Evolutionary conservation across 2,888 invertebrate species (phyloP).

Genomic region (Drosophila flavopinicola): DNA sequence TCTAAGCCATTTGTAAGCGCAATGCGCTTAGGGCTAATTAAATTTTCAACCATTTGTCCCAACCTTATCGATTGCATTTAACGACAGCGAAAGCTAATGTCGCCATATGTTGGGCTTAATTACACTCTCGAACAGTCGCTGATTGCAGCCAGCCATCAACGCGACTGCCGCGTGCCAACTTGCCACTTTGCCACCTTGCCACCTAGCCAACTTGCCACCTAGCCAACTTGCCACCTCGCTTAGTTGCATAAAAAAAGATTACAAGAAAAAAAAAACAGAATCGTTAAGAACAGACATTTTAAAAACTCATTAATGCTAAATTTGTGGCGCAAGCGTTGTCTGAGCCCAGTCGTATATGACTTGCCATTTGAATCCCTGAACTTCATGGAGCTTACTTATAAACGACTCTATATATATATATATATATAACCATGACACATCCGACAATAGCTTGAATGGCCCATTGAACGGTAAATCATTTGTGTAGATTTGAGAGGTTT

Average conservation of each 20-base stretch:
- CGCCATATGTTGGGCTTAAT: slow-evolving; percentile 51
- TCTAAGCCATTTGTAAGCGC: no score
- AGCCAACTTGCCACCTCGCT: slow-evolving; percentile 17
- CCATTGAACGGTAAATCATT: slow-evolving; percentile 24
- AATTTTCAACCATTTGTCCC: slow-evolving; percentile 59
- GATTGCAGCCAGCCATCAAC: slow-evolving; percentile 35
- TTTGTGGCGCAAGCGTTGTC: slow-evolving; percentile 33
- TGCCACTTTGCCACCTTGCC: no score
- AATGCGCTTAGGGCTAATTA: slow-evolving; percentile 67
- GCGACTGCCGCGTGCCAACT: slow-evolving; percentile 20
- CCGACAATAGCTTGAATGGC: slow-evolving; percentile 18
- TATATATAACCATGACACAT: slow-evolving; percentile 38
- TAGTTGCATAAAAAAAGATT: slow-evolving; percentile 13
- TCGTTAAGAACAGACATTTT: slow-evolving; percentile 43
- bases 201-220: no score
- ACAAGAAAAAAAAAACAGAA: no score
- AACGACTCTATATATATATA: neutral
- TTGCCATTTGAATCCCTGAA: slow-evolving; percentile 45
- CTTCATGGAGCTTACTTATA: slow-evolving; percentile 21
- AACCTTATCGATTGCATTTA: slow-evolving; percentile 59
- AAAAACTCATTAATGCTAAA: slow-evolving; percentile 59
- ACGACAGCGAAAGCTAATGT: slow-evolving; percentile 56
- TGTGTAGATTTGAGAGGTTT: slow-evolving; percentile 11
- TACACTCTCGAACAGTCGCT: slow-evolving; percentile 29
- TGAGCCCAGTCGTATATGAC: slow-evolving; percentile 31